Percentiles rank a stretch among this genome's conserved stretches.
Evolutionary conservation across 2,113 vertebrate species (phyloP).

Genomic region (Lepidothrix coronata): DNA sequence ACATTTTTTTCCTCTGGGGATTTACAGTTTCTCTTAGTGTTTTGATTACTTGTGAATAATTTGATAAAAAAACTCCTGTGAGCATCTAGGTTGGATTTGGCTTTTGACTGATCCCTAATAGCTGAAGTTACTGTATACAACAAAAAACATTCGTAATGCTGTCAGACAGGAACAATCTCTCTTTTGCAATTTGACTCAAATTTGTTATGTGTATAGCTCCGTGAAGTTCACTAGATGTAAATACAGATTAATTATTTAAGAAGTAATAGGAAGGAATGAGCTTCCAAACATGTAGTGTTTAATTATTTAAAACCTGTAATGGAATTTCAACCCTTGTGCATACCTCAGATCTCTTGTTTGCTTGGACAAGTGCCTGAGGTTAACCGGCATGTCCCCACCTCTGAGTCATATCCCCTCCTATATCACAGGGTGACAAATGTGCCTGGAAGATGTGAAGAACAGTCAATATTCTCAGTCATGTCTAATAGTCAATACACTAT

Average conservation of each 20-base stretch:
- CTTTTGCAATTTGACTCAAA: conserved; percentile 48
- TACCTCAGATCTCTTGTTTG: conserved; percentile 45
- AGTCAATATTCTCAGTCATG: neutral
- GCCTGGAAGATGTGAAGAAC: neutral
- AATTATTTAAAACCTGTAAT: conserved; percentile 82
- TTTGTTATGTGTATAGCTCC: conserved; percentile 61
- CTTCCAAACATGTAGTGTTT: conserved; percentile 76
- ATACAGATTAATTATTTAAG: conserved; percentile 82
- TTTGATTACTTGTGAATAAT: conserved; percentile 45
- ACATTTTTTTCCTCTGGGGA: conserved; percentile 39
- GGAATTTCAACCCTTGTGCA: conserved; percentile 70
- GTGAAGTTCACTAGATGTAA: conserved; percentile 77
- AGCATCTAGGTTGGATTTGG: conserved; percentile 17
- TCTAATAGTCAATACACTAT: neutral
- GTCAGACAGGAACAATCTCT: conserved; percentile 49
- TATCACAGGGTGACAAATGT: neutral
- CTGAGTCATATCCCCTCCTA: neutral
- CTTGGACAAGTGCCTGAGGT: conserved; percentile 68
- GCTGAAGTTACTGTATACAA: conserved; percentile 27
- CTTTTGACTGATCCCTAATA: conserved; percentile 34
- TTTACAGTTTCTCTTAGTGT: conserved; percentile 42
- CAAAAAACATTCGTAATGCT: conserved; percentile 45
- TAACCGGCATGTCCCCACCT: conserved; percentile 38
- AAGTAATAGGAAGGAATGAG: conserved; percentile 78
- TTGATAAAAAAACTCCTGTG: conserved; percentile 28